These are phyloP conservation scores for Salmo trutta DNA, from an alignment of 2,797 vertebrate species.

Conservation along the genomic window DNA sequence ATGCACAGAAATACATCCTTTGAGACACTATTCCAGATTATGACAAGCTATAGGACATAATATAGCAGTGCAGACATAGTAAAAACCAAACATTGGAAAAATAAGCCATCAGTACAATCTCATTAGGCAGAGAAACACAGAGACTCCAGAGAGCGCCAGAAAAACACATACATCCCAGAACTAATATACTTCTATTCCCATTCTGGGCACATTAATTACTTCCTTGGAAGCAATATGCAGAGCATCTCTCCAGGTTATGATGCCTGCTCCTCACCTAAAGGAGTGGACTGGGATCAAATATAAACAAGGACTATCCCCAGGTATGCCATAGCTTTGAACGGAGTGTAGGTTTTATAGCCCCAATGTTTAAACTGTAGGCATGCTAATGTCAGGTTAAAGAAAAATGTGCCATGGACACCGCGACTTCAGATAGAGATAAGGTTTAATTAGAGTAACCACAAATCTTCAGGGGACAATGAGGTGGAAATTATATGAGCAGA, in stretches of 20 bases:
- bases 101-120: constrained; percentile 26
- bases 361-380: not conserved
- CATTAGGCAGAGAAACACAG: not conserved
- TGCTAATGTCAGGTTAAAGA: not conserved
- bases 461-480: too few species aligned
- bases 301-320: constrained; percentile 16
- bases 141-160: constrained; percentile 22
- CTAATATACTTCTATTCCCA: constrained; percentile 35
- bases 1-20: not conserved
- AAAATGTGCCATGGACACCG: too few species aligned
- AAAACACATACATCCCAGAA: constrained; percentile 30
- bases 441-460: too few species aligned
- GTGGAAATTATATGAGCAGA: too few species aligned
- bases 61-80: not conserved
- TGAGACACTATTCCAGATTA: not conserved
- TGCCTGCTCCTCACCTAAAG: constrained; percentile 19
- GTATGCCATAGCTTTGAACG: constrained; percentile 1
- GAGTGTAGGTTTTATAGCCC: constrained; percentile 10
- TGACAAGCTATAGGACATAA: not conserved
- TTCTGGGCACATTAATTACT: constrained; percentile 38
- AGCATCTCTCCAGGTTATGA: constrained; percentile 14
- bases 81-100: constrained; percentile 7
- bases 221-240: constrained; percentile 27
- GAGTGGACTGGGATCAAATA: constrained; percentile 5
- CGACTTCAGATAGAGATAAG: too few species aligned